A percentile compares a stretch with the other conserved stretches of the same genome.
phyloP scores from a whole-genome alignment of 2,113 vertebrate genomes.

The Lepisosteus oculatus region DNA sequence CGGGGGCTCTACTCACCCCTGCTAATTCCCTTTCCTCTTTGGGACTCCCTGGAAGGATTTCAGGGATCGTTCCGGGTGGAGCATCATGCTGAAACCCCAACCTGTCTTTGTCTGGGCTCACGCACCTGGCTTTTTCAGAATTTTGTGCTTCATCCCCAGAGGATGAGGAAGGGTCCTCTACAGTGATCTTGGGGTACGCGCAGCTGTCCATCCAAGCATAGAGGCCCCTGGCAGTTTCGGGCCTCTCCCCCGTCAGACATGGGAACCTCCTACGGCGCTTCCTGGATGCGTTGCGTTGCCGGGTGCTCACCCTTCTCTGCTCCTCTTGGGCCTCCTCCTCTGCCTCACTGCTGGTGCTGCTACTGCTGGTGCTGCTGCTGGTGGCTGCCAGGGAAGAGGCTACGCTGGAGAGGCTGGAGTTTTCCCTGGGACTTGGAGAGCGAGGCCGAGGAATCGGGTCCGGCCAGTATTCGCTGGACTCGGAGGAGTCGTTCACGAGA shows the following conservation, averaged over 20 bases:
- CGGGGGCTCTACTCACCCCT: constrained; percentile 26
- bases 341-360: constrained; percentile 80
- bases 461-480: constrained; percentile 71
- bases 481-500: constrained; percentile 82
- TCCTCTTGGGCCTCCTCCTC: constrained; percentile 77
- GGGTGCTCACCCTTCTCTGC: constrained; percentile 70
- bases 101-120: constrained; percentile 34
- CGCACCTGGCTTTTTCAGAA: constrained; percentile 13
- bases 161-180: constrained; percentile 85
- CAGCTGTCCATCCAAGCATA: constrained; percentile 84
- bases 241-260: constrained; percentile 70
- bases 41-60: constrained; percentile 46
- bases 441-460: constrained; percentile 88
- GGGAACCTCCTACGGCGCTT: constrained; percentile 66
- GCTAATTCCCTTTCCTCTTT: constrained; percentile 31
- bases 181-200: constrained; percentile 85
- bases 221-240: constrained; percentile 58
- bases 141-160: constrained; percentile 42
- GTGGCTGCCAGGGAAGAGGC: constrained; percentile 37
- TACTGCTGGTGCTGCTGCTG: constrained; percentile 74
- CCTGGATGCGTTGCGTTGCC: constrained; percentile 82
- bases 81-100: constrained; percentile 48
- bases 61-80: constrained; percentile 46
- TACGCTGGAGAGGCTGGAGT: constrained; percentile 69
- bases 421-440: constrained; percentile 85